A percentile compares a stretch with the other conserved stretches of the same genome.
Evolutionary conservation across 2,888 invertebrate genomes (phyloP).

Genomic region (Zelleria hepariella): DNA sequence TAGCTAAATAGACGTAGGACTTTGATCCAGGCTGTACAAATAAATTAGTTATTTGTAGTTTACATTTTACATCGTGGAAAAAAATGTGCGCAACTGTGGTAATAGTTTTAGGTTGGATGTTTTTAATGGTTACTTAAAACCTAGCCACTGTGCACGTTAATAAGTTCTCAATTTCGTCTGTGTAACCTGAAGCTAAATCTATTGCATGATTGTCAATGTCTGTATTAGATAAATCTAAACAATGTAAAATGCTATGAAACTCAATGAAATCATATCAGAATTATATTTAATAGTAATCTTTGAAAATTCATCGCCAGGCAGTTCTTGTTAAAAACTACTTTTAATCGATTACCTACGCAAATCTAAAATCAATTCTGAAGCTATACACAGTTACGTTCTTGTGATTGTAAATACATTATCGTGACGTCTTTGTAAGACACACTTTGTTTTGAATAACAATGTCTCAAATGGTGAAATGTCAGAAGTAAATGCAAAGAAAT

Average conservation of each 20-base stretch:
- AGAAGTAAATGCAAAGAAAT: slow-evolving; percentile 2
- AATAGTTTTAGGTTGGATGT: slow-evolving; percentile 50
- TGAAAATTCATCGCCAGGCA: slow-evolving; percentile 15
- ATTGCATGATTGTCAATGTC: slow-evolving; percentile 7
- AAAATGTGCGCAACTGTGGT: slow-evolving; percentile 54
- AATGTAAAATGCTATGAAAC: slow-evolving; percentile 1
- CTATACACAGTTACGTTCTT: neutral
- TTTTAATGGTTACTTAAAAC: slow-evolving; percentile 41
- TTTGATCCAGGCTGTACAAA: slow-evolving; percentile 68
- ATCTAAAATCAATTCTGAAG: neutral
- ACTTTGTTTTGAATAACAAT: slow-evolving; percentile 21
- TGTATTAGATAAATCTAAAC: slow-evolving; percentile 5
- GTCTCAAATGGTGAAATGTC: slow-evolving; percentile 32
- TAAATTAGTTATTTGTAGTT: slow-evolving; percentile 62
- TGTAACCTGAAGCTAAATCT: slow-evolving; percentile 5
- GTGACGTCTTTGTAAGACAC: slow-evolving; percentile 12
- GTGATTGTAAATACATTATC: slow-evolving; percentile 11
- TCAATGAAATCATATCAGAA: slow-evolving; percentile 26
- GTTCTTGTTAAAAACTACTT: neutral
- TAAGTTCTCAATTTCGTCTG: slow-evolving; percentile 1
- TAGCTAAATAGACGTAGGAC: slow-evolving; percentile 64
- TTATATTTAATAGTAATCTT: slow-evolving; percentile 20
- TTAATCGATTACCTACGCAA: neutral
- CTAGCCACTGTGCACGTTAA: slow-evolving; percentile 25
- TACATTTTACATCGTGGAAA: slow-evolving; percentile 61